Evolutionary conservation across 2,888 invertebrate genomes (phyloP).

Genomic region (Netelia fuscicornis): DNA sequence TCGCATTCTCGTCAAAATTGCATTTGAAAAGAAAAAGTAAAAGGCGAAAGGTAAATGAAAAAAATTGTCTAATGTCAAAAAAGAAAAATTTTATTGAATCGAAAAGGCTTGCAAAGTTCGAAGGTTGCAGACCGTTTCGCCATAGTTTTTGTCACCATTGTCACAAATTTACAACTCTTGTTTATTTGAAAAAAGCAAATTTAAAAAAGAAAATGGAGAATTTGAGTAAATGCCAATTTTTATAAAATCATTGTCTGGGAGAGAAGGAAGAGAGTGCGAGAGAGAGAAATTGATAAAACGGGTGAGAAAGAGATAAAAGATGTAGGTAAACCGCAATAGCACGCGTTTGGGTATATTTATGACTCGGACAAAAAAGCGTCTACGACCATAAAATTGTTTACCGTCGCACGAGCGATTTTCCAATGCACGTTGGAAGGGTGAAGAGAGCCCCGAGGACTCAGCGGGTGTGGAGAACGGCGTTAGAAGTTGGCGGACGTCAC

Average conservation of each 20-base stretch:
- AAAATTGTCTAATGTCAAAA: no score
- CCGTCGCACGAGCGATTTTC: constrained; percentile 29
- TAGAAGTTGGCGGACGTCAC: constrained; percentile 28
- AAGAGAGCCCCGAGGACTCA: background rate
- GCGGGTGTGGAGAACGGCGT: constrained; percentile 1
- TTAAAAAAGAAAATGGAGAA: no score
- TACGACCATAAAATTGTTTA: constrained; percentile 36
- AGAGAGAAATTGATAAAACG: constrained; percentile 24
- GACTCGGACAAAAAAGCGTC: constrained; percentile 14
- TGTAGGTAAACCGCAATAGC: background rate
- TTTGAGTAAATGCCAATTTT: background rate
- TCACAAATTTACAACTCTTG: no score
- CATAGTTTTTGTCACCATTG: no score
- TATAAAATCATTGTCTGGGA: background rate
- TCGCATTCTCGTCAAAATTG: no score
- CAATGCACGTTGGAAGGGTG: constrained; percentile 1
- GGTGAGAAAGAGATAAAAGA: constrained; percentile 8
- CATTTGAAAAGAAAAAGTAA: no score
- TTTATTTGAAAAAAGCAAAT: no score
- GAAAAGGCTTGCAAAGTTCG: no score
- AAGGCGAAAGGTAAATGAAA: no score
- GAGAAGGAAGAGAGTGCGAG: background rate
- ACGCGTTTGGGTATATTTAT: constrained; percentile 13
- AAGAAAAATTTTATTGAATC: no score
- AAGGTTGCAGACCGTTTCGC: no score